Base-by-base conservation (phyloP, 2,113 vertebrate genomes). In the Benitochromis conjunctus region DNA sequence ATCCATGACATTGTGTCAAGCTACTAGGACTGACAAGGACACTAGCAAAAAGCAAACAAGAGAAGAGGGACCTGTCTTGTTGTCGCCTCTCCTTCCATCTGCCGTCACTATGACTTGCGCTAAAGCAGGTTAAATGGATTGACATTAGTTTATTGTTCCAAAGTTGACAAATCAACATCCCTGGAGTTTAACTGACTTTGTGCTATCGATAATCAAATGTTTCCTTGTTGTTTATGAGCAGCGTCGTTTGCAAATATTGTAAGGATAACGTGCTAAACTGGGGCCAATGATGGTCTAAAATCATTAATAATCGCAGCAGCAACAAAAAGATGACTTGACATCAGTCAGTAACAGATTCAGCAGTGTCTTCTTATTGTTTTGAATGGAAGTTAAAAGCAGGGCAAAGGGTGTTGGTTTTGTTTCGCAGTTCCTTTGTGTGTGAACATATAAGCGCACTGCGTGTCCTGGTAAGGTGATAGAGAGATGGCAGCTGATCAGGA, bases 401-500 rank as follows among this genome's bases (percentile, higher is more conserved):
- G 18, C 46, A 76, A 53, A 76, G 46, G 2, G 16, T 14, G 24
- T 29, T 26, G 13, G 48, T n/a, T 36, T 16, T 55, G 19, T 64
- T 53, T 43, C 7, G 4, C 14, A 51, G 19, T 74, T 5, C 34
- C 9, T 83, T 18, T 16, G 29, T n/a, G 34, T 80, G 83, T 89
- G 89, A 34, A 13, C 60, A 64, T 0, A 21, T 38, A 64, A 64
- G 34, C 6, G 4, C 21, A 2, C 34, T 21, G 31, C 24, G 6
- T 57, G 79, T 84, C 48, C 80, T 76, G 86, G 82, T 81, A 56
- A 92, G 92, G 90, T 86, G 88, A 92, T 90, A 92, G 93, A 94
- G 87, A 93, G 92, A 93, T 89, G 90, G 90, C 95, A 95, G 94
- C 95, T 96, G 94, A 95, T 93, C 89, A 88, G 94, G 92, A 95